These are phyloP conservation scores for Larimichthys polyactis DNA, from an alignment of 2,113 vertebrate species.

Conservation along the genomic window DNA sequence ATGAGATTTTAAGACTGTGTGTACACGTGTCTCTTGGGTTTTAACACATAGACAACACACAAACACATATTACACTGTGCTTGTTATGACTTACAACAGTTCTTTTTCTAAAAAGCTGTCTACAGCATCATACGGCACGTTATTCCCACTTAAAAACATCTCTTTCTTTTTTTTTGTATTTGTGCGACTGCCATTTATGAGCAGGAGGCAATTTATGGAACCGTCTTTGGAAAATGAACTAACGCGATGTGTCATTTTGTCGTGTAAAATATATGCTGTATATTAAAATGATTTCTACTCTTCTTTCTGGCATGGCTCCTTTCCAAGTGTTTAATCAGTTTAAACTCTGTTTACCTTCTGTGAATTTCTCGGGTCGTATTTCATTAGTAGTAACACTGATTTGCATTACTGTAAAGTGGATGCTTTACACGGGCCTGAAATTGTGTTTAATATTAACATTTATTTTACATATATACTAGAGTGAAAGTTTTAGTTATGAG, in stretches of 20 bases:
- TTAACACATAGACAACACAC: not conserved
- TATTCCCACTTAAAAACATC: not conserved
- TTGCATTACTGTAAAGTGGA: no score
- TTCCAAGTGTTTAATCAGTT: not conserved
- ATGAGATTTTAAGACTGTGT: not conserved
- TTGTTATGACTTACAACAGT: not conserved
- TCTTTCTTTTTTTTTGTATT: constrained; percentile 2
- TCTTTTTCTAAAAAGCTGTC: constrained; percentile 17
- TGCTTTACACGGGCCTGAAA: no score
- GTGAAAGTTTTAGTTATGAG: not conserved
- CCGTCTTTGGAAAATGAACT: constrained; percentile 3
- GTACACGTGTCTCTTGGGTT: constrained; percentile 3
- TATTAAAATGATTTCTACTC: not conserved
- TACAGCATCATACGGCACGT: not conserved
- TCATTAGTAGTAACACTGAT: not conserved
- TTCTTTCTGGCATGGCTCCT: not conserved
- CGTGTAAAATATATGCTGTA: not conserved
- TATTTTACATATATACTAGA: not conserved
- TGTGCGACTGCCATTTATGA: not conserved
- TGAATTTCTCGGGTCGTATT: not conserved
- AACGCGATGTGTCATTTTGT: not conserved
- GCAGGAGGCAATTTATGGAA: not conserved
- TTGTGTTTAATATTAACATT: not conserved
- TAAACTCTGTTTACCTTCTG: not conserved
- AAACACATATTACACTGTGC: not conserved